Evolutionary conservation across 1,140 invertebrate genomes (phyloP), one percentile per base, ranked within the genome.

Genomic region (Pseudomyrmex concolor): DNA sequence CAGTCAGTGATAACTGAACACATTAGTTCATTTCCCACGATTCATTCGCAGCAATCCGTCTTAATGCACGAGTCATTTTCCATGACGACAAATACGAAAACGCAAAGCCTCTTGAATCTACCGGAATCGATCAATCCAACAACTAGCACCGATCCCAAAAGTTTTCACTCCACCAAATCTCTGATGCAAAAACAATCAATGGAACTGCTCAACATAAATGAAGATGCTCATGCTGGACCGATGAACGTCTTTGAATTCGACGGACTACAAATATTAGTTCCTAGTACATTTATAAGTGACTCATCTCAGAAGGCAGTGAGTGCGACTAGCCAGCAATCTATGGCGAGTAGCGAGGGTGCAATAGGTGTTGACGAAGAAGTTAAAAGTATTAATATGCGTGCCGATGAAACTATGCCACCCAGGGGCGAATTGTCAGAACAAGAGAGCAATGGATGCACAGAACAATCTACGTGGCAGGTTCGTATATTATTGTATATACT

Each of bases 331-430:
- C 94, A 94, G 74, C 94, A 94, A 68, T 94, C 94, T 12, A 92
- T 94, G 91, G 91, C 93, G 5, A 94, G 93, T 62, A 94, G 93
- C 54, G 94, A 96, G 73, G 92, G 95, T 68, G 95, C 95, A 64
- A 94, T 95, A 83, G 94, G 95, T 62, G 94, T 95, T 19, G 95
- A 95, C 72, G 95, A 96, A 70, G 95, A 95, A 64, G 95, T 95
- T 67, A 94, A 95, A 59, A 94, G 96, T 22, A 92, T 97, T 51
- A 96, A 97, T 89, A 97, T 98, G 87, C 95, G 97, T 85, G 96
- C 97, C 0, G 97, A 98, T 90, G 97, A 98, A 91, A 96, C 96
- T 70, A 97, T 98, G 97, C 97, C 97, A 50, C 96, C 97, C 0
- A 95, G 96, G 84, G 97, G 97, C 8, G 97, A 97, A 93, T 94